These are phyloP conservation scores for Thinocorus orbignyianus DNA, from an alignment of 2,113 vertebrate species.

Conservation along the genomic window DNA sequence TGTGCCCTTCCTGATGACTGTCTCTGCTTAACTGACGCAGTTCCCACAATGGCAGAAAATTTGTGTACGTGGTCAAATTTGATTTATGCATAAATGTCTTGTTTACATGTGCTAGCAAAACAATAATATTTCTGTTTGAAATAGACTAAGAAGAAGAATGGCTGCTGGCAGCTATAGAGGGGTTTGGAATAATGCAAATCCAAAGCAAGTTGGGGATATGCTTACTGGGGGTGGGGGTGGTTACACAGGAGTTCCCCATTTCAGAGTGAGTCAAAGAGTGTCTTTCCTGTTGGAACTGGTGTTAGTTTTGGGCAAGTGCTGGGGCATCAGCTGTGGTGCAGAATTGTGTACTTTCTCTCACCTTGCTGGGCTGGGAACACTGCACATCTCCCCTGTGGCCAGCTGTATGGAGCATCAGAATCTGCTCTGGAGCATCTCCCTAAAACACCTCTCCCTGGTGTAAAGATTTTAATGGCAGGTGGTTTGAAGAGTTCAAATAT, in stretches of 20 bases:
- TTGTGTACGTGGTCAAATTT: rapidly evolving
- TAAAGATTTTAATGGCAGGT: background rate
- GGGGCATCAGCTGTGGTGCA: rapidly evolving
- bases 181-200: background rate
- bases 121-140: background rate
- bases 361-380: background rate
- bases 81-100: background rate
- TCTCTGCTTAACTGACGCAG: rapidly evolving
- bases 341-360: background rate
- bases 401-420: background rate
- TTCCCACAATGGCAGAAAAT: background rate
- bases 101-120: background rate
- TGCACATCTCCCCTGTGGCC: background rate
- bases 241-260: background rate
- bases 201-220: background rate
- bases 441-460: background rate
- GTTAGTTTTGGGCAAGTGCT: rapidly evolving
- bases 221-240: background rate
- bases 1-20: background rate
- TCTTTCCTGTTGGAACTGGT: background rate
- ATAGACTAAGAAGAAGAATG: background rate
- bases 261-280: background rate
- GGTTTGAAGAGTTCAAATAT: background rate
- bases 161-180: background rate
- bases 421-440: background rate